These are phyloP conservation scores for Cygnus buccinator DNA, from an alignment of 2,113 vertebrate species.

Conservation along the genomic window DNA sequence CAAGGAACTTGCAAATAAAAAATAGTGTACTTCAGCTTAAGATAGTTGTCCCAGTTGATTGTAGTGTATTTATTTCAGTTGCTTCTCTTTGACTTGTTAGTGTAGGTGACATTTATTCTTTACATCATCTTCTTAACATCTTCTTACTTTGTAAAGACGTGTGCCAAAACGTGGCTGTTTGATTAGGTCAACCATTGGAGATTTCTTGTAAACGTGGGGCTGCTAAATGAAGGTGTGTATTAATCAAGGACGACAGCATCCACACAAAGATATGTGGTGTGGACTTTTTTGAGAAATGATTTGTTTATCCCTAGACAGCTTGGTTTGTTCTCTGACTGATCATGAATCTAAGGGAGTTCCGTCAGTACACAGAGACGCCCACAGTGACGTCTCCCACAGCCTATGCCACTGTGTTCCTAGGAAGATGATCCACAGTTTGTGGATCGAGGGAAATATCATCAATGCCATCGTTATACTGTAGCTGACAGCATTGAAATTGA, in stretches of 20 bases:
- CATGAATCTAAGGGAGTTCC: neutral
- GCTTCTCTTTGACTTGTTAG: neutral
- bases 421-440: neutral
- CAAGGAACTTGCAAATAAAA: neutral
- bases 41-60: neutral
- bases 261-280: neutral
- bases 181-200: neutral
- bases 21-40: neutral
- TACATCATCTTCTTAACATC: neutral
- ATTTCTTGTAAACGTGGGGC: neutral
- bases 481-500: conserved; percentile 9
- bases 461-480: neutral
- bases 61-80: neutral
- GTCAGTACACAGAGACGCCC: neutral
- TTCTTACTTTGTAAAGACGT: neutral
- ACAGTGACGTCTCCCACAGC: neutral
- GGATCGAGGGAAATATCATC: neutral
- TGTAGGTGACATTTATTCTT: neutral
- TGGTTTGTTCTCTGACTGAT: neutral
- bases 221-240: neutral
- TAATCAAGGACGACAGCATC: neutral
- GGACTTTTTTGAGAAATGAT: neutral
- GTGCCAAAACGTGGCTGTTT: neutral
- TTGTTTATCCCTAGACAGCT: neutral
- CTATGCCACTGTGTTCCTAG: neutral